Evolutionary conservation across 1,140 invertebrate genomes (phyloP).

Genomic region (Zaprionus gabonicus): DNA sequence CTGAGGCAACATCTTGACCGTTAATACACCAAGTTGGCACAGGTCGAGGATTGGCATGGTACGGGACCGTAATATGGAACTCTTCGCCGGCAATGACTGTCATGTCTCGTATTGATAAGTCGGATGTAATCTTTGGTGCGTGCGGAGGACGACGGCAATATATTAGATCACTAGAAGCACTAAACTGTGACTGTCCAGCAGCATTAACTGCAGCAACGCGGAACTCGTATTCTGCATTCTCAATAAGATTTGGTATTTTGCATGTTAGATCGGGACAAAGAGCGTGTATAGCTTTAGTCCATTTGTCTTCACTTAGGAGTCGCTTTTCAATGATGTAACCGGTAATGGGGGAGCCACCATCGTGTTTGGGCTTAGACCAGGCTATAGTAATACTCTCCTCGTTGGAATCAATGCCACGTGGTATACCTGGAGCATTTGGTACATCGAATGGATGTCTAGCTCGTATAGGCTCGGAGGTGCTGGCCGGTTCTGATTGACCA

Average conservation of each 20-base stretch:
- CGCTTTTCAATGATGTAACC: slow-evolving; percentile 97
- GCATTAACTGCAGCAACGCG: slow-evolving; percentile 98
- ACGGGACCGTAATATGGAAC: slow-evolving; percentile 98
- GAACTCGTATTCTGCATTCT: slow-evolving; percentile 99
- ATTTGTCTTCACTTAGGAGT: slow-evolving; percentile 94
- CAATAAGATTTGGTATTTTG: slow-evolving; percentile 94
- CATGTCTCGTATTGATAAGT: slow-evolving; percentile 96
- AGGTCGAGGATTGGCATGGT: slow-evolving; percentile 93
- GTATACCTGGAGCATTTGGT: slow-evolving; percentile 95
- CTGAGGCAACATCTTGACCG: slow-evolving; percentile 91
- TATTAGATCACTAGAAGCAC: slow-evolving; percentile 95
- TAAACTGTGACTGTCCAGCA: slow-evolving; percentile 96
- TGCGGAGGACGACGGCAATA: slow-evolving; percentile 93
- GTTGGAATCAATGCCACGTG: slow-evolving; percentile 93
- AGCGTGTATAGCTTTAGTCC: slow-evolving; percentile 94
- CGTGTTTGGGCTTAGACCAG: slow-evolving; percentile 96
- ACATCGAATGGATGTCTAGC: slow-evolving; percentile 98
- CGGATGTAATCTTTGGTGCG: slow-evolving; percentile 96
- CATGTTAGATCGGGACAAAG: slow-evolving; percentile 92
- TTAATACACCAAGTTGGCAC: slow-evolving; percentile 95
- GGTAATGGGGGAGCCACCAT: slow-evolving; percentile 96
- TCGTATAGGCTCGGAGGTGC: slow-evolving; percentile 93
- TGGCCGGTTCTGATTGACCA: slow-evolving; percentile 96
- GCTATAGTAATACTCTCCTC: slow-evolving; percentile 97
- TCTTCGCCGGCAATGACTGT: slow-evolving; percentile 97